phyloP scores from a whole-genome alignment of 2,113 vertebrate species.

The Diphyllodes magnificus region DNA sequence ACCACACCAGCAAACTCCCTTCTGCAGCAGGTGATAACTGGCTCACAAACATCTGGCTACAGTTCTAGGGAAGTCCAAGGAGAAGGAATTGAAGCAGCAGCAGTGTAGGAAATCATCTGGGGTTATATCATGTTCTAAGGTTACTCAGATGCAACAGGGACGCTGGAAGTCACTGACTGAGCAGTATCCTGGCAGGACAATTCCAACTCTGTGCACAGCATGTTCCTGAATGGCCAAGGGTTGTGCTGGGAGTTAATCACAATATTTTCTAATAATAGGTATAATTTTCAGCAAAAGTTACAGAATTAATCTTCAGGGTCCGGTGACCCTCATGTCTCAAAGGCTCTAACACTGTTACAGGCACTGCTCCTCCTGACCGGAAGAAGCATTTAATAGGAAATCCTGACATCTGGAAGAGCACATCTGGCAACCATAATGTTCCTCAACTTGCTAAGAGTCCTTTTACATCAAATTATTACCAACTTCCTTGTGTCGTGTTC shows the following conservation, averaged over 20 bases:
- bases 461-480: slow-evolving; percentile 24
- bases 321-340: neutral
- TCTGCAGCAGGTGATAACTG: neutral
- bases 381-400: slow-evolving; percentile 50
- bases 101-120: neutral
- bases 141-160: neutral
- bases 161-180: neutral
- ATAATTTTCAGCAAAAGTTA: neutral
- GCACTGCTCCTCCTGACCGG: neutral
- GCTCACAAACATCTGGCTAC: neutral
- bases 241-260: neutral
- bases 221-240: fast-evolving
- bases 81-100: neutral
- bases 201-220: neutral
- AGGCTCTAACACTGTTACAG: neutral
- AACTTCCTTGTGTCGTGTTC: neutral
- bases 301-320: neutral
- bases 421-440: slow-evolving; percentile 50
- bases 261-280: neutral
- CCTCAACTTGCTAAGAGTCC: slow-evolving; percentile 14
- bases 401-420: slow-evolving; percentile 55
- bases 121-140: neutral
- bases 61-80: neutral
- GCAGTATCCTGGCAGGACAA: neutral
- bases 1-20: neutral